phyloP scores from a whole-genome alignment of 2,888 invertebrate genomes.

The Agapetus fuscipes region DNA sequence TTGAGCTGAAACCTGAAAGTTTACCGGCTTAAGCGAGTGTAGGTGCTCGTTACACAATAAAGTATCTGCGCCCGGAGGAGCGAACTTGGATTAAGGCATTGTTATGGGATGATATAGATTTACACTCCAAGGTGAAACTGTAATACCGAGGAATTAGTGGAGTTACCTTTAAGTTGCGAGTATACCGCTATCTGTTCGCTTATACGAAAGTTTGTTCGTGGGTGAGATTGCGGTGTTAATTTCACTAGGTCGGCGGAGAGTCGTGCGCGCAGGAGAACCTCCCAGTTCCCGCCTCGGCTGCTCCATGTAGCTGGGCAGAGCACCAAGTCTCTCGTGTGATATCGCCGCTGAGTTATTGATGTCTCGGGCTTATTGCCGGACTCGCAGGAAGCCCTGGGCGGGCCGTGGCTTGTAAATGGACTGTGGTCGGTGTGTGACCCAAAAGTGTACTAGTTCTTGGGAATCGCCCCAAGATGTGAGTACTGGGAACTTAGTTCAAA shows the following conservation, averaged over 20 bases:
- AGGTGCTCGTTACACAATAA: constrained; percentile 10
- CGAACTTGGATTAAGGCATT: constrained; percentile 10
- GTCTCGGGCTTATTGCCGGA: too few species aligned
- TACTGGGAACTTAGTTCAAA: too few species aligned
- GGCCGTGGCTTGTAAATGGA: too few species aligned
- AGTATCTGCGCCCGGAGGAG: constrained; percentile 3
- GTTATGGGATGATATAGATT: constrained; percentile 13
- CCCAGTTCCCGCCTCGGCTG: neutral
- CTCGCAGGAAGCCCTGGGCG: too few species aligned
- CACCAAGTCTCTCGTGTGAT: too few species aligned
- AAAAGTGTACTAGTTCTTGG: too few species aligned
- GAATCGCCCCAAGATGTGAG: too few species aligned
- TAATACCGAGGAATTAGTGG: constrained; percentile 9
- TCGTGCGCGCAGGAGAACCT: neutral
- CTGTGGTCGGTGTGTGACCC: too few species aligned
- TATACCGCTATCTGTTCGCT: constrained; percentile 1
- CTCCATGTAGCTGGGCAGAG: too few species aligned
- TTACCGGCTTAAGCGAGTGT: neutral
- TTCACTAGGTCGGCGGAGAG: neutral
- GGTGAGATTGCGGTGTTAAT: too few species aligned
- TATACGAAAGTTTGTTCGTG: too few species aligned
- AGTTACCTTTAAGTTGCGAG: constrained; percentile 8
- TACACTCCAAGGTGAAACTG: constrained; percentile 12
- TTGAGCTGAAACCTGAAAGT: constrained; percentile 8
- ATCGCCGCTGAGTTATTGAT: too few species aligned